These are phyloP conservation scores for Paratrypauchen microcephalus DNA, from an alignment of 2,797 vertebrate genomes.

Conservation along the genomic window DNA sequence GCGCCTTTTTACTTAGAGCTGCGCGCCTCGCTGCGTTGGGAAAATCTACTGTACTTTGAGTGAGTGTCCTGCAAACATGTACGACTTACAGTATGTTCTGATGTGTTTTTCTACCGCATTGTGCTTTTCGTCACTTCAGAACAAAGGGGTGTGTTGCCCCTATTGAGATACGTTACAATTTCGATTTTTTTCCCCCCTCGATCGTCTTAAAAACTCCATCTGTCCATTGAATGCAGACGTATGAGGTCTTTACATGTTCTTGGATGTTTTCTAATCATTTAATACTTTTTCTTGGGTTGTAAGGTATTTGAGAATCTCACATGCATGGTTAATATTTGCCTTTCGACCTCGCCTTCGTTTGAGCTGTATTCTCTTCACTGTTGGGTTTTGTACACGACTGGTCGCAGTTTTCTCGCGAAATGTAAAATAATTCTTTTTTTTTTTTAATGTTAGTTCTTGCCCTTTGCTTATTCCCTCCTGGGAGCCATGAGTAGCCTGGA, in stretches of 20 bases:
- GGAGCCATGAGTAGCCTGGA: neutral
- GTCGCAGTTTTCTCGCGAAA: neutral
- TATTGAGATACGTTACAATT: constrained; percentile 19
- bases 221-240: neutral
- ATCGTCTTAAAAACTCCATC: neutral
- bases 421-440: neutral
- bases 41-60: neutral
- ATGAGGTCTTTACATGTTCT: neutral
- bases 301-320: neutral
- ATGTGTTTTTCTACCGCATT: neutral
- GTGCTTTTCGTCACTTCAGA: constrained; percentile 24
- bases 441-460: no score
- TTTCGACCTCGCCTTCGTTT: constrained; percentile 30
- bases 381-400: neutral
- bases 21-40: constrained; percentile 4
- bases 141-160: constrained; percentile 72
- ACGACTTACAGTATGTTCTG: no score
- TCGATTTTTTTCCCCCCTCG: constrained; percentile 3
- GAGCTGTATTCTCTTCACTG: constrained; percentile 26
- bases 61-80: neutral
- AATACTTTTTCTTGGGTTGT: neutral
- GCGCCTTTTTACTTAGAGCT: constrained; percentile 77
- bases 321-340: constrained; percentile 9
- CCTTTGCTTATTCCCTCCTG: neutral
- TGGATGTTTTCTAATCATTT: accelerated